Percentiles rank a stretch among this genome's conserved stretches.
Evolutionary conservation across 2,797 vertebrate species (phyloP).

Genomic region (Phrynocephalus forsythii): DNA sequence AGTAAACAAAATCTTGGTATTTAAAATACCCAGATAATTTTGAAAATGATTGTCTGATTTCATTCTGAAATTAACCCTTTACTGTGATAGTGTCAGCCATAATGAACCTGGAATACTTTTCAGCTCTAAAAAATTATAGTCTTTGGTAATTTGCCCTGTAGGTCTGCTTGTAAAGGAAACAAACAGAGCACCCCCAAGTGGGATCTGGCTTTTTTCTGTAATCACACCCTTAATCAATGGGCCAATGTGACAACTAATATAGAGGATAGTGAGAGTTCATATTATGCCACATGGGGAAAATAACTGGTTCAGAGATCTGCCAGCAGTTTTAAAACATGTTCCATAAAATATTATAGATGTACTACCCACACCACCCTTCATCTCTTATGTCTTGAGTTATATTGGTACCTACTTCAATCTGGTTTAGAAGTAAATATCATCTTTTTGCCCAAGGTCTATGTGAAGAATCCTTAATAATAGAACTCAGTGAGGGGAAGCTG

Average conservation of each 20-base stretch:
- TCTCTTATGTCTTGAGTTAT: slow-evolving; percentile 12
- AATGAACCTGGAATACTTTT: too few species aligned
- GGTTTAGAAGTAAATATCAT: slow-evolving; percentile 35
- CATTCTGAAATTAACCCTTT: too few species aligned
- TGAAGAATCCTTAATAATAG: slow-evolving; percentile 28
- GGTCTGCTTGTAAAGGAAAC: too few species aligned
- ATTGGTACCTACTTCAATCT: slow-evolving; percentile 33
- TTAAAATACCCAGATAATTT: too few species aligned
- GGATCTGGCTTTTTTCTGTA: not conserved
- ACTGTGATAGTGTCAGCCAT: too few species aligned
- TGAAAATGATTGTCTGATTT: too few species aligned
- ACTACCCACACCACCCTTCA: slow-evolving; percentile 9
- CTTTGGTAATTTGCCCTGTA: too few species aligned
- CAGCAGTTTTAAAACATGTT: slow-evolving; percentile 31
- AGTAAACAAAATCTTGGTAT: too few species aligned
- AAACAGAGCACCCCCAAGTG: too few species aligned
- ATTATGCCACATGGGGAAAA: not conserved
- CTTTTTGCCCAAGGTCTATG: slow-evolving; percentile 9
- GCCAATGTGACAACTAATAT: not conserved
- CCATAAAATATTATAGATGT: slow-evolving; percentile 3
- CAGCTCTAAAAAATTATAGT: too few species aligned
- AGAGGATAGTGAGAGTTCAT: not conserved
- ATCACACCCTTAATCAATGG: not conserved
- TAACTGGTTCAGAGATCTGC: not conserved
- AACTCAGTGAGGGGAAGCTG: slow-evolving; percentile 20